Base-by-base conservation (phyloP, 1,140 invertebrate genomes). In the Sarcophaga bullata region DNA sequence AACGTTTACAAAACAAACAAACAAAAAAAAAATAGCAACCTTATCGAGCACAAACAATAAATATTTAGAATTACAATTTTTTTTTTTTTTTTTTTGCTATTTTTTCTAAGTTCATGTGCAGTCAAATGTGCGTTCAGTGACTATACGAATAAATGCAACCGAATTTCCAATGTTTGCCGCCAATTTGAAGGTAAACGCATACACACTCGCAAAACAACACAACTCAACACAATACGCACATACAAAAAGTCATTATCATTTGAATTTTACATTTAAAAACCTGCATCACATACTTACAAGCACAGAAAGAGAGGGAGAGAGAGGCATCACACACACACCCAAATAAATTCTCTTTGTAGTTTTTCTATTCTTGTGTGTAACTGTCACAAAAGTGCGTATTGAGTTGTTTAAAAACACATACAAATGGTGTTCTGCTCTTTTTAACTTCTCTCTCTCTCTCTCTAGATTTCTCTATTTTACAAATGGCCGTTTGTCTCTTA, bases 101-200 rank as follows among this genome's bases (percentile, higher is more conserved):
- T 52, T 76, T 76, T 78, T 78, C n/a, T 78, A 78, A 78, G 75
- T 78, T 78, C 75, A 78, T 78, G 75, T 78, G 15, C 75, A 78
- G 75, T 78, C 75, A 78, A 78, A 78, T 78, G 49, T 78, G 75
- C 75, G 75, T 78, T 78, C 75, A 78, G 75, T 78, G 75, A 78
- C 75, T 78, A 78, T 49, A 50, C 75, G 75, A 68, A 19, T 68
- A 68, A 37, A 37, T 37, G 25, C 25, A 37, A 37, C 25, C 4
- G 25, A 37, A 37, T 58, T 68, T 68, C 19, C 62, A 19, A 78
- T 78, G 75, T 78, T 78, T 50, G 75, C 75, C 75, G 75, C 19
- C 75, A 78, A 50, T 78, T 25, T 50, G 75, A 78, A 78, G 75
- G 75, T 78, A 78, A 78, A 49, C 75, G 13, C 25, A 37, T 37